phyloP scores from a whole-genome alignment of 1,140 invertebrate genomes.

The Anastrepha obliqua region DNA sequence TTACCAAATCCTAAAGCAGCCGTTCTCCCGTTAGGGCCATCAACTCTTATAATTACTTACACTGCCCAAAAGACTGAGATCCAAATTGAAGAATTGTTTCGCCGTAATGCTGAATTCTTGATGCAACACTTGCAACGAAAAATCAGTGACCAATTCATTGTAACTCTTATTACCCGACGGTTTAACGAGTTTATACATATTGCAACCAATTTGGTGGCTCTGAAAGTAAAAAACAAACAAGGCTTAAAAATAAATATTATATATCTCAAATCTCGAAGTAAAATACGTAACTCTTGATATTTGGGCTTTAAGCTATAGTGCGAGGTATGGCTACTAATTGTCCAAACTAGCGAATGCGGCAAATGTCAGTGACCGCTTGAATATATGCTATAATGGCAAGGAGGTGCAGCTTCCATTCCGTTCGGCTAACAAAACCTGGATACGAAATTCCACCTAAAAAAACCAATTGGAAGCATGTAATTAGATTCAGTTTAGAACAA shows the following conservation, averaged over 20 bases:
- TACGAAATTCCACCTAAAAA: neutral
- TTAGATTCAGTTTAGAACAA: no score
- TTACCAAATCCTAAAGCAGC: no score
- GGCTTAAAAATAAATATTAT: neutral
- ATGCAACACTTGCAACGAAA: constrained; percentile 67
- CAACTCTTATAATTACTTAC: neutral
- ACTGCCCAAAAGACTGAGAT: constrained; percentile 66
- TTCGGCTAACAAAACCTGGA: no score
- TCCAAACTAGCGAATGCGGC: no score
- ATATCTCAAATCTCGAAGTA: neutral
- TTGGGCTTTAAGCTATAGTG: neutral
- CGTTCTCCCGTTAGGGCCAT: no score
- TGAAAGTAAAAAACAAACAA: neutral
- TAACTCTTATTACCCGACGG: constrained; percentile 65
- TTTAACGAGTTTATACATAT: constrained; percentile 52
- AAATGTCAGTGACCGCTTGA: no score
- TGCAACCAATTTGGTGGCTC: constrained; percentile 38
- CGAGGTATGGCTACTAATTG: no score
- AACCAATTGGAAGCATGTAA: no score
- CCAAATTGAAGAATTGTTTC: constrained; percentile 70
- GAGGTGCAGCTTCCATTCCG: no score
- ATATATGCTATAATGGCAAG: no score
- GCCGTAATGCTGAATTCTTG: constrained; percentile 68
- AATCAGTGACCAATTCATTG: constrained; percentile 68
- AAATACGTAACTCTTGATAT: neutral